Conservation (phyloP, 1,140 invertebrate genomes). For the Melipona quadrifasciata region DNA sequence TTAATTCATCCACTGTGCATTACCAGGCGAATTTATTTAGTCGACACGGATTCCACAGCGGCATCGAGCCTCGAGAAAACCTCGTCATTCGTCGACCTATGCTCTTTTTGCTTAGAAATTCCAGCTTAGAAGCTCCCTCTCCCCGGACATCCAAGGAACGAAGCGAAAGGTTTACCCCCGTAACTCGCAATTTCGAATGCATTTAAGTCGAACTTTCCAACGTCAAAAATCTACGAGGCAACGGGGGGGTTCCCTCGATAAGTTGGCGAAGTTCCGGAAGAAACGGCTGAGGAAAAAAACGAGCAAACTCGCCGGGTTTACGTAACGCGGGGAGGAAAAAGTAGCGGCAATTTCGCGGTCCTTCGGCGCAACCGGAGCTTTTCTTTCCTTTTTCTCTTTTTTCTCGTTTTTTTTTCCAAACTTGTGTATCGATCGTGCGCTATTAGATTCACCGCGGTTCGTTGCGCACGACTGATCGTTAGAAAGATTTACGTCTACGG, state of each 20-base stretch:
- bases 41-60: neutral
- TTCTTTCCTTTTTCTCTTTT: neutral
- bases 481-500: slow-evolving; percentile 58
- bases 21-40: too few relatives aligned
- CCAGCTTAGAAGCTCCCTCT: neutral
- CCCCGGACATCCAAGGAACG: too few relatives aligned
- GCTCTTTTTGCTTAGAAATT: neutral
- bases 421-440: slow-evolving; percentile 14
- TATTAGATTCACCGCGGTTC: slow-evolving; percentile 22
- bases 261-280: neutral
- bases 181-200: neutral
- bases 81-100: too few relatives aligned
- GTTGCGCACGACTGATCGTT: slow-evolving; percentile 31
- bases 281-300: neutral
- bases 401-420: neutral
- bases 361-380: neutral
- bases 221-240: slow-evolving; percentile 4
- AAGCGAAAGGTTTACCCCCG: neutral
- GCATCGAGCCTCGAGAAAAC: neutral
- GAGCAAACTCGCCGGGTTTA: neutral
- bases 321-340: neutral
- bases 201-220: neutral
- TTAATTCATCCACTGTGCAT: neutral
- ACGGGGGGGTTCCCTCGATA: neutral
- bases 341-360: neutral